Conservation (phyloP, 2,797 vertebrate genomes). For the Graptemys geographica region DNA sequence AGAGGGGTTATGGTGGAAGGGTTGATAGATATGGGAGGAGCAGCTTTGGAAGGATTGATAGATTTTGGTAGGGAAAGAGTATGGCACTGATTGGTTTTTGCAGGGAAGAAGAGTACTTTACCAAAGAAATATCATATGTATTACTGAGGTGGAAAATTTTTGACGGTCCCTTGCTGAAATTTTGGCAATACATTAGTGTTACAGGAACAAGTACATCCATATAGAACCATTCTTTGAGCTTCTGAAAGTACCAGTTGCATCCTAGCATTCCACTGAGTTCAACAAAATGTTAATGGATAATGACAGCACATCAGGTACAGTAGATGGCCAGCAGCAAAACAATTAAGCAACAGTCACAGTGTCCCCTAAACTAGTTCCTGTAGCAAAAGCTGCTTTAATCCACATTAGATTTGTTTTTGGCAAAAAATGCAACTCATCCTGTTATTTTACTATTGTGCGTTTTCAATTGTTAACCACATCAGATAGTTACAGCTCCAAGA, state of each 20-base stretch:
- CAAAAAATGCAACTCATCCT: background rate
- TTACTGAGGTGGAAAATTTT: background rate
- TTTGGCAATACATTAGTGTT: background rate
- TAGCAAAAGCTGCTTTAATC: background rate
- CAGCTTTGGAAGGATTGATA: background rate
- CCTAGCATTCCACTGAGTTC: background rate
- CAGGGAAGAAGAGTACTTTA: background rate
- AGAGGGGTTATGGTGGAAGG: background rate
- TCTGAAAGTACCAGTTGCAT: background rate
- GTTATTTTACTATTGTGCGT: background rate
- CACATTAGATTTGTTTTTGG: background rate
- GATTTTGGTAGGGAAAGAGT: background rate
- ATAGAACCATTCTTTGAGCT: fast-evolving
- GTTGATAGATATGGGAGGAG: background rate
- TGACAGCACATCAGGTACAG: background rate
- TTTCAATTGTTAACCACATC: background rate
- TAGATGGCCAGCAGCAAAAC: background rate
- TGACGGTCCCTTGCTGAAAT: background rate
- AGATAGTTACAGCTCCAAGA: fast-evolving
- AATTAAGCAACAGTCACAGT: background rate
- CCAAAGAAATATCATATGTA: background rate
- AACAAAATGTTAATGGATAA: background rate
- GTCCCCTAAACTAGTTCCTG: fast-evolving
- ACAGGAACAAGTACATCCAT: background rate
- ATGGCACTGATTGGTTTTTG: background rate